Evolutionary conservation across 92 coral and sea anemone genomes (phyloP).

Genomic region (Meandrina meandrites): DNA sequence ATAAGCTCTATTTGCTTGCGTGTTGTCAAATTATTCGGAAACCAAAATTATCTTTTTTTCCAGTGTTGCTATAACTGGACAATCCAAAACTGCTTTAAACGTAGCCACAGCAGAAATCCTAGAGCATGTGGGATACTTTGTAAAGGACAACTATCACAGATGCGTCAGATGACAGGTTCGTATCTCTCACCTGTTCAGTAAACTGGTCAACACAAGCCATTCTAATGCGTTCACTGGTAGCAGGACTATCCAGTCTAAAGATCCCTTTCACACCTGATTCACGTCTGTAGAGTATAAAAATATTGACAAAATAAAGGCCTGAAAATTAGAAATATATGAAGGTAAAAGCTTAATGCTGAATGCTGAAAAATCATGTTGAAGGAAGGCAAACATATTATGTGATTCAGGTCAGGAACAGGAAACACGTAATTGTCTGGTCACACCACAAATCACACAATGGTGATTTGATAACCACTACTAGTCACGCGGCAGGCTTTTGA

Average conservation of each 20-base stretch:
- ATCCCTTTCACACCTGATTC: conserved; percentile 79
- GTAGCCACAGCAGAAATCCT: too few relatives aligned
- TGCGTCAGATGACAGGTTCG: not conserved
- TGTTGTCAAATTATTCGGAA: too few relatives aligned
- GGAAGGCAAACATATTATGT: not conserved
- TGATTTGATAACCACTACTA: not conserved
- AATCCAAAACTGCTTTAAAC: too few relatives aligned
- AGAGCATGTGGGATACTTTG: not conserved
- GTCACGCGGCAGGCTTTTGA: not conserved
- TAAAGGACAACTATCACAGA: not conserved
- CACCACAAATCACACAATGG: not conserved
- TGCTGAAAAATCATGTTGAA: not conserved
- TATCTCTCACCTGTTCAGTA: conserved; percentile 66
- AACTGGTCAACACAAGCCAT: conserved; percentile 84
- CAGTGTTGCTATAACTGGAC: too few relatives aligned
- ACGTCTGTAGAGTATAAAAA: conserved; percentile 39
- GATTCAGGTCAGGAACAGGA: not conserved
- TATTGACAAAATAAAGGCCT: not conserved
- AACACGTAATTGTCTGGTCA: not conserved
- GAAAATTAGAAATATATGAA: not conserved
- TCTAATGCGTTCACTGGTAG: conserved; percentile 89
- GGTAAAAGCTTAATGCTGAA: not conserved
- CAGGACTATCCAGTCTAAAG: conserved; percentile 88
- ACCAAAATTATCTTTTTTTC: too few relatives aligned
- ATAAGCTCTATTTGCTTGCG: too few relatives aligned